These are phyloP conservation scores for Pygoscelis adeliae DNA, from an alignment of 2,113 vertebrate genomes.

Conservation along the genomic window DNA sequence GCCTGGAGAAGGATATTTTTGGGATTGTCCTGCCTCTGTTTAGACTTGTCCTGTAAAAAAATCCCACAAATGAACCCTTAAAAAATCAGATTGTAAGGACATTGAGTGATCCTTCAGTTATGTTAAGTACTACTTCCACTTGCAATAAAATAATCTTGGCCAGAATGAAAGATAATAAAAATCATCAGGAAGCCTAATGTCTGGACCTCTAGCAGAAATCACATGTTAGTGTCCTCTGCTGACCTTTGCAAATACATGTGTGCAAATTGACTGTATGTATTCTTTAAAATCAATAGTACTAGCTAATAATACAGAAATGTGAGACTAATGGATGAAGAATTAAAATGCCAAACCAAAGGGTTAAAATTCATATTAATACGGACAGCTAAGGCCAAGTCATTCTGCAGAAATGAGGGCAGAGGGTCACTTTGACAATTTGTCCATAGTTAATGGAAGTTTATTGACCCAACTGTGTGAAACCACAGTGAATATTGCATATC, in stretches of 20 bases:
- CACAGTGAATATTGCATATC: conserved; percentile 82
- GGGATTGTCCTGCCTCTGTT: not conserved
- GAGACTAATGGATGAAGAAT: conserved; percentile 89
- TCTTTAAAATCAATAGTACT: conserved; percentile 84
- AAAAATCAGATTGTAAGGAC: not conserved
- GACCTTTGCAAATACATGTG: conserved; percentile 70
- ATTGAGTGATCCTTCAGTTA: not conserved
- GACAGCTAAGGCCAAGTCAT: conserved; percentile 76
- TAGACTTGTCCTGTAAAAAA: not conserved
- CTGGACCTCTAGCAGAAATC: conserved; percentile 51
- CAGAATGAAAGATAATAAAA: not conserved
- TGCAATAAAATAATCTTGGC: not conserved
- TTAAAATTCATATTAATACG: conserved; percentile 86
- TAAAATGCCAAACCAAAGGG: conserved; percentile 78
- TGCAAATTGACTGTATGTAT: conserved; percentile 69
- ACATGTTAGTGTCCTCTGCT: conserved; percentile 54
- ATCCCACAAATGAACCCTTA: not conserved
- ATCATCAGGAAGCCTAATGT: conserved; percentile 18
- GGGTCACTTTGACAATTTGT: conserved; percentile 79
- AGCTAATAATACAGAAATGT: conserved; percentile 84
- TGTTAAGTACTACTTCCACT: not conserved
- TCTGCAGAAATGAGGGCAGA: conserved; percentile 75
- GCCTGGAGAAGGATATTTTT: not conserved
- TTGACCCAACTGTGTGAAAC: conserved; percentile 86
- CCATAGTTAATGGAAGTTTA: conserved; percentile 88